Conservation (phyloP, 2,888 invertebrate genomes). For the Gari tellinella region DNA sequence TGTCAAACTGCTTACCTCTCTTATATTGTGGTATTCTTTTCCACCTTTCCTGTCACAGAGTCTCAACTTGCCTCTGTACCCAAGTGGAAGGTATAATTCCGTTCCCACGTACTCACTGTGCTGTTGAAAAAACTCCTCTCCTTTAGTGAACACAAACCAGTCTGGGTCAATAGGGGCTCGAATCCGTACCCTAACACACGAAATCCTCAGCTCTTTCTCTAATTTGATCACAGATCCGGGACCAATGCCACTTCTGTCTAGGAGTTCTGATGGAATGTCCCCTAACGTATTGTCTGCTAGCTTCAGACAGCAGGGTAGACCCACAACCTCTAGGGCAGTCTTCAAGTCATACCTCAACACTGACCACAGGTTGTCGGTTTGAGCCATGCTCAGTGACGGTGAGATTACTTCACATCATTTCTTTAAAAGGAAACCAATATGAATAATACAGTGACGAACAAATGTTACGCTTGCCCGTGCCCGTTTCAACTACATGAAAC, state of each 20-base stretch:
- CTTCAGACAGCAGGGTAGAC: slow-evolving; percentile 44
- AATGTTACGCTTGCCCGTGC: no score
- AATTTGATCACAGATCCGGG: slow-evolving; percentile 24
- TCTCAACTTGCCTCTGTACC: slow-evolving; percentile 32
- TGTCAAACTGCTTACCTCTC: slow-evolving; percentile 28
- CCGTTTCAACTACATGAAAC: no score
- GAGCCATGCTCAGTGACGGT: no score
- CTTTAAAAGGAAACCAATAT: no score
- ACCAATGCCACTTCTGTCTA: neutral
- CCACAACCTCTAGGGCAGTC: slow-evolving; percentile 48
- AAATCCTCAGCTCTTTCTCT: slow-evolving; percentile 24
- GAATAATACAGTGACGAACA: no score
- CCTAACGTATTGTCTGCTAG: slow-evolving; percentile 19
- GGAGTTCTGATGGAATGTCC: neutral
- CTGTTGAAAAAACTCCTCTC: slow-evolving; percentile 31
- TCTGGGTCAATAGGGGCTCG: slow-evolving; percentile 35
- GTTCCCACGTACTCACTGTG: slow-evolving; percentile 27
- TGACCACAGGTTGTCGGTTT: slow-evolving; percentile 33
- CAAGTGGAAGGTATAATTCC: slow-evolving; percentile 43
- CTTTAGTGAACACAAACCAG: slow-evolving; percentile 40
- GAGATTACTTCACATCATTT: no score
- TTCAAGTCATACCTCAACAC: slow-evolving; percentile 45
- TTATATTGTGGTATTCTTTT: slow-evolving; percentile 36
- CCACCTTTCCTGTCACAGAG: slow-evolving; percentile 25
- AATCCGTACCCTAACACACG: slow-evolving; percentile 42